These are phyloP conservation scores for Nothocercus julius DNA, from an alignment of 2,113 vertebrate species.

Conservation along the genomic window DNA sequence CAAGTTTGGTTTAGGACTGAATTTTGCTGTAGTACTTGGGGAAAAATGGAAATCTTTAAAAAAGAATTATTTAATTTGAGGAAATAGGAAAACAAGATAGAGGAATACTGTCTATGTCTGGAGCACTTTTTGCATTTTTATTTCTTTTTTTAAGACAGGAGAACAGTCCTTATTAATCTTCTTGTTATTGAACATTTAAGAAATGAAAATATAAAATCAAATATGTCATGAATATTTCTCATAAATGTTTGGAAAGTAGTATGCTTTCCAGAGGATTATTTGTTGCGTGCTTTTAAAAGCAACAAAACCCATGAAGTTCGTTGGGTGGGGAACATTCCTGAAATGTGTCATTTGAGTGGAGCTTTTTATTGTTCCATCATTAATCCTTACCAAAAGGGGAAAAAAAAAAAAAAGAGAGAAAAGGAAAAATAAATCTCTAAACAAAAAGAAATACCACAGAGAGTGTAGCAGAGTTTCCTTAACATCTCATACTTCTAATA, in stretches of 20 bases:
- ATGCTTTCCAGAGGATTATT: not conserved
- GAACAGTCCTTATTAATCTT: not conserved
- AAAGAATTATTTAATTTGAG: not conserved
- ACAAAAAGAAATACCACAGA: not conserved
- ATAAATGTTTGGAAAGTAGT: not conserved
- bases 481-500: accelerated
- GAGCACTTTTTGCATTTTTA: not conserved
- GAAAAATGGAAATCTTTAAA: not conserved
- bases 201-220: not conserved
- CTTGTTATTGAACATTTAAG: not conserved
- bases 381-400: not conserved
- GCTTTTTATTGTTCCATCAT: not conserved
- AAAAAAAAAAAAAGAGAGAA: not conserved
- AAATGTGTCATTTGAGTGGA: not conserved
- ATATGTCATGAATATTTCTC: not conserved
- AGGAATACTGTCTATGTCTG: not conserved
- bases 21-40: not conserved
- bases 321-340: not conserved
- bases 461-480: not conserved
- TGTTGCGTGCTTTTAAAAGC: not conserved
- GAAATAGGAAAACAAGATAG: not conserved
- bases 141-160: not conserved
- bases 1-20: not conserved
- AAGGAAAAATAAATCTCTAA: not conserved
- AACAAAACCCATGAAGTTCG: not conserved